Conservation (phyloP, 2,797 vertebrate genomes). For the Prionace glauca region DNA sequence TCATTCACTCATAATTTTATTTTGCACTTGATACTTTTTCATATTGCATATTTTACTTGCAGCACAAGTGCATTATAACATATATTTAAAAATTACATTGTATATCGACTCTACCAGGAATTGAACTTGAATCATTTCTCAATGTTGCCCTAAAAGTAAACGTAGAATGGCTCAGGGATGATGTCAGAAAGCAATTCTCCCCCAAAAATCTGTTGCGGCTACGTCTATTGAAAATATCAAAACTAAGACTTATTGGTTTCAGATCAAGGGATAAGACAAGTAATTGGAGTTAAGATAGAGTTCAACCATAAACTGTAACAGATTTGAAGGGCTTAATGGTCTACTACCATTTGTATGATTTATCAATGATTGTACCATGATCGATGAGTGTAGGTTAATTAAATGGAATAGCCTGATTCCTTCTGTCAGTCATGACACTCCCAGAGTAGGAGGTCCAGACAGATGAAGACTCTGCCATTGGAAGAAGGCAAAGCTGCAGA, state of each 20-base stretch:
- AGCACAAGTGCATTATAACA: constrained; percentile 6
- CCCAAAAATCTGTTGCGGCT: not conserved
- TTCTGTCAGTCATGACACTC: not conserved
- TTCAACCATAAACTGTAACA: not conserved
- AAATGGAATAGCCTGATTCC: not conserved
- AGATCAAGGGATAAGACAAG: not conserved
- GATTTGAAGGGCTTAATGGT: not conserved
- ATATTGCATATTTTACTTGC: not conserved
- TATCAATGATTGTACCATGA: not conserved
- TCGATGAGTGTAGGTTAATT: not conserved
- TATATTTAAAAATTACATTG: not conserved
- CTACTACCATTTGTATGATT: not conserved
- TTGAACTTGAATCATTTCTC: not conserved
- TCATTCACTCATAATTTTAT: not conserved
- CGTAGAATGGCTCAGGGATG: not conserved
- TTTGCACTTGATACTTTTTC: not conserved
- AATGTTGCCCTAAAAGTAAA: not conserved
- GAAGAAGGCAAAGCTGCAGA: not conserved
- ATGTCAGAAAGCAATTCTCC: not conserved
- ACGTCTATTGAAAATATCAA: not conserved
- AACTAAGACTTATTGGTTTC: not conserved
- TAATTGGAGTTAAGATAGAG: not conserved
- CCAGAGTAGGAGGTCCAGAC: not conserved
- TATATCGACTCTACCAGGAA: not conserved
- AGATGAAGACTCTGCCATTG: not conserved